Evolutionary conservation across 2,888 invertebrate genomes (phyloP).

Genomic region (Pyrrhopygopsis socrates): DNA sequence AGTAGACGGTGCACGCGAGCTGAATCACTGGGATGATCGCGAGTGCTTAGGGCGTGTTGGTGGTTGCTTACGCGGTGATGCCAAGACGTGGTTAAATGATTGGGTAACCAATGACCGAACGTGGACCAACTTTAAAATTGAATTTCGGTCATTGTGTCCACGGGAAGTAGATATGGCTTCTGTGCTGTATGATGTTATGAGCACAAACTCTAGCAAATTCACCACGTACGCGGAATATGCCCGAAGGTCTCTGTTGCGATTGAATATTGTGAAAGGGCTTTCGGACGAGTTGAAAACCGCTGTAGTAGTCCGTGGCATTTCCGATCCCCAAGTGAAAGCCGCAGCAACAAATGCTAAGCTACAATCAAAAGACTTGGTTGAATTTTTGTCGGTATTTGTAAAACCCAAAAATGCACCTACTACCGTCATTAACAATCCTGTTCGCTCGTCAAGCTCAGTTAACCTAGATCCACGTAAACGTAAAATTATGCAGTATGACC

Average conservation of each 20-base stretch:
- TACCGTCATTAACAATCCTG: too few species aligned
- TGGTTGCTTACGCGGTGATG: background rate
- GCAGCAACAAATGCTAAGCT: too few species aligned
- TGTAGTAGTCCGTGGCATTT: too few species aligned
- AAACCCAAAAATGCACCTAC: too few species aligned
- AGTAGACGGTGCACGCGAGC: background rate
- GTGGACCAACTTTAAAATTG: background rate
- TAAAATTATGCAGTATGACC: constrained; percentile 31
- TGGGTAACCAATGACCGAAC: background rate
- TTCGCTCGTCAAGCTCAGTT: too few species aligned
- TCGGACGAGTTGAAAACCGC: background rate
- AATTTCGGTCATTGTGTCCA: background rate
- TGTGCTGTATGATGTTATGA: background rate
- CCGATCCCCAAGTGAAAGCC: too few species aligned
- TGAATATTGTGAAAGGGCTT: background rate
- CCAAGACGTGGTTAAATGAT: background rate
- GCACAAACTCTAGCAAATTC: background rate
- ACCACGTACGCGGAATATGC: constrained; percentile 82
- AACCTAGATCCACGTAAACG: too few species aligned
- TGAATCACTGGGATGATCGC: background rate
- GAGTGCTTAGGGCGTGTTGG: background rate
- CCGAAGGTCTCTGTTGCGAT: constrained; percentile 74
- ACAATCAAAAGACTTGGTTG: too few species aligned
- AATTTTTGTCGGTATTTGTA: too few species aligned
- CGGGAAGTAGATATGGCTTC: background rate